Base-by-base conservation (phyloP, 1,140 invertebrate genomes). In the Scaptomyza pallida region DNA sequence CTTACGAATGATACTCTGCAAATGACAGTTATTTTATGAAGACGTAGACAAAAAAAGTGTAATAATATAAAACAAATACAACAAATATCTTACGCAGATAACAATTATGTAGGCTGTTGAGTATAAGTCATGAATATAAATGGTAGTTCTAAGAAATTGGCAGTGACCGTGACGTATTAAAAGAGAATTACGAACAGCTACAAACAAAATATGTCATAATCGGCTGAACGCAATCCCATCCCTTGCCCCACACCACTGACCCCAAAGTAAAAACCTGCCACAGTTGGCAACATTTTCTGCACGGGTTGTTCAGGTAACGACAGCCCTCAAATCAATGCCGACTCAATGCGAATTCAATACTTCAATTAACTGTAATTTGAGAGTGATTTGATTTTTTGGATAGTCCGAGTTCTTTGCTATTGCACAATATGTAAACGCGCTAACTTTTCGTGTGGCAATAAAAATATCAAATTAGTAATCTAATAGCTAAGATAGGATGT, bases 11-110 rank as follows among this genome's bases (percentile, higher is more conserved):
- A 3, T 33, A 13, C 23, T 21, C 79, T 83, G 79, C 76, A 54
- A 15, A 30, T 83, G 79, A 83, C 79, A 83, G 80, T 72, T 69
- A 21, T 62, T 37, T 30, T 16, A 9, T 12, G 40, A 26, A 19
- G 37, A 59, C 41, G 65, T 16, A 62, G 60, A 54, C 71, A 78
- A 30, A 30, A 0, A 37, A 37, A 37, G 4, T 30, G 2, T 30
- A 9, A 35, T 15, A 41, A 45, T 23, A 21, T 40, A 44, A 37
- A 60, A 63, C 48, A 51, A 4, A 13, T 40, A 41, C 1, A 15
- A 4, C 6, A 15, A 4, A 17, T 19, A 52, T 10, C 10, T 35
- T 26, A 26, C 23, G 23, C 23, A 26, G 23, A 26, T 26, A 26
- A 26, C 23, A 26, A 4, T 26, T 26, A 35, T 35, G 33, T 35